Percentiles rank a stretch among this genome's conserved stretches.
These are phyloP conservation scores for Smutsia gigantea DNA, from an alignment of 2,797 vertebrate species.

Conservation along the genomic window DNA sequence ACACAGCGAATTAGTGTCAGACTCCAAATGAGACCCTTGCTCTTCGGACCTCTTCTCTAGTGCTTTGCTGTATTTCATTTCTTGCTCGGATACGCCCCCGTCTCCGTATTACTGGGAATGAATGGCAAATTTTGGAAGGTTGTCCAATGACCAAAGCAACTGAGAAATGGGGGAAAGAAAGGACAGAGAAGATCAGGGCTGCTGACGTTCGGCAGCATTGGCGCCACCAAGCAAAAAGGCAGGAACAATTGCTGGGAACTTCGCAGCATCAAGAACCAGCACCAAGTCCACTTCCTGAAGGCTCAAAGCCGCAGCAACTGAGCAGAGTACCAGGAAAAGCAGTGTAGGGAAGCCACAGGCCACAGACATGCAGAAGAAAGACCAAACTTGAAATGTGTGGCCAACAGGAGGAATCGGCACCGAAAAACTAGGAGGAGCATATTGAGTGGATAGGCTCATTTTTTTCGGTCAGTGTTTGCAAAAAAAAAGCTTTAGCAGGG, in stretches of 20 bases:
- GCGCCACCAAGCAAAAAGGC: too few relatives aligned
- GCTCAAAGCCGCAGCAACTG: not conserved
- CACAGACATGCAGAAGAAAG: not conserved
- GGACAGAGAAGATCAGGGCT: not conserved
- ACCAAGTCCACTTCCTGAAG: not conserved
- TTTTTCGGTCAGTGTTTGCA: not conserved
- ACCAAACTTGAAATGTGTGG: not conserved
- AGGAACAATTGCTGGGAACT: not conserved
- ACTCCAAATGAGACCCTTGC: not conserved
- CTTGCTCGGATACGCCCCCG: accelerated
- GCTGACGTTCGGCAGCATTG: accelerated
- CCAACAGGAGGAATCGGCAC: accelerated
- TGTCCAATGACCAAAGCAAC: not conserved
- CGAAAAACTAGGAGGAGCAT: not conserved
- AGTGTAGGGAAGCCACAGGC: not conserved
- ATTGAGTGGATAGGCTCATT: not conserved
- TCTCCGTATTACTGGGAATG: not conserved
- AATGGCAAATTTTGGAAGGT: not conserved
- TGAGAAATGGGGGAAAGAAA: not conserved
- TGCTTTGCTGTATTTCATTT: not conserved
- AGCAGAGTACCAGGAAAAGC: not conserved
- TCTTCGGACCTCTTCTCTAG: not conserved
- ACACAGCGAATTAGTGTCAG: not conserved
- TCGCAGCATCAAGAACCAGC: accelerated
- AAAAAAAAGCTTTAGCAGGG: accelerated